phyloP scores from a whole-genome alignment of 2,797 vertebrate species.

The Cephalopachus bancanus region DNA sequence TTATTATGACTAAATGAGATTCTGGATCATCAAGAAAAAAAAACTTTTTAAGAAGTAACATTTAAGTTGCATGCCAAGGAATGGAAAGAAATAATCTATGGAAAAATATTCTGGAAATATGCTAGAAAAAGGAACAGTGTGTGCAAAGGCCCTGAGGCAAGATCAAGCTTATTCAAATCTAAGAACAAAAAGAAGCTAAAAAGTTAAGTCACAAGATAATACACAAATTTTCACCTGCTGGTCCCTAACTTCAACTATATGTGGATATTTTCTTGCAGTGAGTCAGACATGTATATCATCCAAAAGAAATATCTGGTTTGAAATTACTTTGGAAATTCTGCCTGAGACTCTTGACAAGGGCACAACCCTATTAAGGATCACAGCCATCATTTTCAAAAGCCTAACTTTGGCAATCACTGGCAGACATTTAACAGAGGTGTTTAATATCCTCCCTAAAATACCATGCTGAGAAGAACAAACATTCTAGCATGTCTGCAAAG shows the following conservation, averaged over 20 bases:
- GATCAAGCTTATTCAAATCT: neutral
- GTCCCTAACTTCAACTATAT: neutral
- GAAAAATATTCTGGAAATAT: constrained; percentile 2
- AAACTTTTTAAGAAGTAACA: neutral
- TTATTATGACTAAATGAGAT: neutral
- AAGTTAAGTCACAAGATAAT: constrained; percentile 35
- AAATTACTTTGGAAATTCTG: constrained; percentile 54
- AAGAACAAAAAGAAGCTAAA: constrained; percentile 14
- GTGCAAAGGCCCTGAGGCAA: neutral
- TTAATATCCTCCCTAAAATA: constrained; percentile 72
- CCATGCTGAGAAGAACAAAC: constrained; percentile 9
- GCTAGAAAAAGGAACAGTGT: neutral
- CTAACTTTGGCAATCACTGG: constrained; percentile 32
- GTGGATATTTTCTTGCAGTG: neutral
- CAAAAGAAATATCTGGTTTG: constrained; percentile 47
- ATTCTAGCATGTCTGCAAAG: constrained; percentile 41
- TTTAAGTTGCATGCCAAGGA: neutral
- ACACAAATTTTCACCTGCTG: neutral
- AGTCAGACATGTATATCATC: constrained; percentile 26
- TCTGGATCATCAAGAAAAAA: neutral
- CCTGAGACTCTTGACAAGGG: constrained; percentile 46
- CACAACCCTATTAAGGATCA: constrained; percentile 56
- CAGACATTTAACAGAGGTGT: constrained; percentile 60
- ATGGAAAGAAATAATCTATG: neutral
- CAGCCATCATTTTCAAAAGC: constrained; percentile 50